A percentile compares a stretch with the other conserved stretches of the same genome.
These are phyloP conservation scores for Diplodus puntazzo DNA, from an alignment of 2,797 vertebrate genomes.

Conservation along the genomic window DNA sequence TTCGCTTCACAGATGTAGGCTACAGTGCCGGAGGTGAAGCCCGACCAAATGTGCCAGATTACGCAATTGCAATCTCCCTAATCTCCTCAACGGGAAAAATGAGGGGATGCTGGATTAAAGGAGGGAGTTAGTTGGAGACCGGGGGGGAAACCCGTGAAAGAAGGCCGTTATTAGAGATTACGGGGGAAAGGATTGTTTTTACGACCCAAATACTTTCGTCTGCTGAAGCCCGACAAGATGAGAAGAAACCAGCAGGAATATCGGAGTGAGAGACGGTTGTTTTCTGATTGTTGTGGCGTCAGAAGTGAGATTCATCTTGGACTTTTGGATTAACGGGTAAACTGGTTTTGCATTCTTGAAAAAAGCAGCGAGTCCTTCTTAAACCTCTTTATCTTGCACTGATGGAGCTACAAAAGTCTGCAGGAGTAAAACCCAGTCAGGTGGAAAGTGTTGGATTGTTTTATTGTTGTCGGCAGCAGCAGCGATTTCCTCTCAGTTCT, in stretches of 20 bases:
- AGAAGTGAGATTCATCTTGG: background rate
- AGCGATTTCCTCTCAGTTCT: background rate
- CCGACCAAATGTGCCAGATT: constrained; percentile 61
- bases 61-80: constrained; percentile 46
- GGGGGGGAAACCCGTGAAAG: constrained; percentile 52
- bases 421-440: background rate
- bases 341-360: constrained; percentile 14
- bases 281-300: background rate
- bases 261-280: background rate
- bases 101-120: constrained; percentile 68
- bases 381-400: background rate
- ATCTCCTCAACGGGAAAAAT: constrained; percentile 60
- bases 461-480: too few relatives aligned
- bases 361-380: constrained; percentile 3
- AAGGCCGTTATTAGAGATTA: constrained; percentile 74
- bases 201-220: constrained; percentile 64
- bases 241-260: constrained; percentile 12
- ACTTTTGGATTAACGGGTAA: background rate
- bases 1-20: constrained; percentile 48
- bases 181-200: constrained; percentile 47
- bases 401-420: constrained; percentile 4
- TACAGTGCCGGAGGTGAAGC: constrained; percentile 64
- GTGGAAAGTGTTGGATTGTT: background rate
- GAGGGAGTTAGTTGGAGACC: constrained; percentile 48
- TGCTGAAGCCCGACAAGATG: constrained; percentile 14